These are phyloP conservation scores for Pachymerium ferrugineum DNA, from an alignment of 2,888 invertebrate genomes.

Conservation along the genomic window DNA sequence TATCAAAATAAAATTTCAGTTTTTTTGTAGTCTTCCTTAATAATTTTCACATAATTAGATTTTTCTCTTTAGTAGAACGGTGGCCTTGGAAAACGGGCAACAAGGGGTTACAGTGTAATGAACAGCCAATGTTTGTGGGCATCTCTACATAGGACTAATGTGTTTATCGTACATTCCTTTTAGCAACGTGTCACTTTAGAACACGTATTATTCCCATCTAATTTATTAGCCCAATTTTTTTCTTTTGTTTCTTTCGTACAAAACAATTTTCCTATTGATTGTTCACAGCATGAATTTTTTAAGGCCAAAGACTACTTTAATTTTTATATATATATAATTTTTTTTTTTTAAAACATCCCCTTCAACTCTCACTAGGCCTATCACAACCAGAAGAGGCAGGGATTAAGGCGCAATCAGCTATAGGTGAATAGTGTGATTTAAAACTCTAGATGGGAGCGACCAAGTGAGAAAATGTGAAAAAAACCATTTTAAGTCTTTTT, in stretches of 20 bases:
- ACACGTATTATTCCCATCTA: no score
- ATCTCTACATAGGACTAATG: background rate
- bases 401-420: constrained; percentile 17
- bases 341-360: no score
- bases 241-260: no score
- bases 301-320: constrained; percentile 3
- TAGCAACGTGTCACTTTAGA: no score
- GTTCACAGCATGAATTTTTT: constrained; percentile 1
- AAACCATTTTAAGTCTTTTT: background rate
- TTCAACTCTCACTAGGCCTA: constrained; percentile 19
- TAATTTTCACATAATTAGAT: background rate
- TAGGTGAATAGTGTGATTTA: constrained; percentile 16
- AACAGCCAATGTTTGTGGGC: constrained; percentile 21
- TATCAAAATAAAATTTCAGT: constrained; percentile 14
- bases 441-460: constrained; percentile 2
- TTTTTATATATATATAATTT: no score
- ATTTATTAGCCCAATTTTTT: background rate
- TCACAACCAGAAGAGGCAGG: constrained; percentile 27
- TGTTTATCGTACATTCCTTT: background rate
- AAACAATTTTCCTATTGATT: constrained; percentile 18
- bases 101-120: constrained; percentile 19
- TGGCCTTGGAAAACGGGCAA: constrained; percentile 16
- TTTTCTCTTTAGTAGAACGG: background rate
- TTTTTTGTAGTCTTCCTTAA: constrained; percentile 11
- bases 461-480: constrained; percentile 13